Base-by-base conservation (phyloP, 2,113 vertebrate genomes). In the Condylura cristata region DNA sequence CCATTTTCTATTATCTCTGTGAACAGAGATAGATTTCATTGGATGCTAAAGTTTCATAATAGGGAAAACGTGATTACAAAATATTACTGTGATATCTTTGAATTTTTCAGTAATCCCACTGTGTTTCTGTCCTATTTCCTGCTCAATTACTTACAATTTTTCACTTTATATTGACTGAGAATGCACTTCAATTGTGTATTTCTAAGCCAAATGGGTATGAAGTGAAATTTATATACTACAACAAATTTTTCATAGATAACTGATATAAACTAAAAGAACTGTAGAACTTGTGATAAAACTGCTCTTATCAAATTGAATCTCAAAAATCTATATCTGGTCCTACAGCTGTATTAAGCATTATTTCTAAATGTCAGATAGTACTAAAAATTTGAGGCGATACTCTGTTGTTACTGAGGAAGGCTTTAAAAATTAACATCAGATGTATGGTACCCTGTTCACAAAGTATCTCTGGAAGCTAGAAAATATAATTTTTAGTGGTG, bases 261-360 rank as follows among this genome's bases (percentile, higher is more conserved):
- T 66, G 53, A 60, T 37, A n/a, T 10, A 65, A 74, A 41, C 48
- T 48, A 14, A 65, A 79, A 78, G 32, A 84, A 1, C 51, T 56
- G 3, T 28, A 44, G 17, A 51, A 44, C 60, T 83, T 85, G 28
- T 37, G 65, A 82, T 68, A 60, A 76, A 88, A 87, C 22, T 81
- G n/a, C 34, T 84, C 18, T 86, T 96, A 93, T 90, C 88, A 93
- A 74, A 93, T 81, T 93, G 86, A 78, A 94, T 94, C 84, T 92
- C 46, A 74, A 60, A 96, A 94, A 84, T 72, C 79, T 44, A 66
- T 51, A 56, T 61, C 8, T 71, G 58, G 18, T 84, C 79, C 89
- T 37, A 60, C 86, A 51, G 41, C 20, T 70, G 8, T 83, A 89
- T 60, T 91, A 93, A 94, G 41, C 18, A 32, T 81, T 83, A 63